phyloP scores from a whole-genome alignment of 2,888 invertebrate genomes.

The Venusia cambrica region DNA sequence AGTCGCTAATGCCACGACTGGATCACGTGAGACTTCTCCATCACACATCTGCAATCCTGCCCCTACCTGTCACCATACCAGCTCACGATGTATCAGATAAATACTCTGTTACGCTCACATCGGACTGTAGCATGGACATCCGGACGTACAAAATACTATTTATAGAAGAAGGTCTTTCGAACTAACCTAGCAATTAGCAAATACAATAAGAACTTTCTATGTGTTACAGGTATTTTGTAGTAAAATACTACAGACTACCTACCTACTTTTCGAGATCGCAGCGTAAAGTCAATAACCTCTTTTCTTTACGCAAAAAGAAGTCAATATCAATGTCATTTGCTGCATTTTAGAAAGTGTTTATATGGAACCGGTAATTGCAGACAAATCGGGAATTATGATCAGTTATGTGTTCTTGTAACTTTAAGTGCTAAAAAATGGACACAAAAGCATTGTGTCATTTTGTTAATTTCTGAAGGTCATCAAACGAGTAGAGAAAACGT shows the following conservation, averaged over 20 bases:
- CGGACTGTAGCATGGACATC: conserved; percentile 70
- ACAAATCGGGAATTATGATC: too few relatives aligned
- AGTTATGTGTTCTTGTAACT: too few relatives aligned
- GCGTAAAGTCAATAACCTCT: conserved; percentile 19
- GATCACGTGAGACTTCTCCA: conserved; percentile 51
- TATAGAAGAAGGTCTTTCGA: conserved; percentile 38
- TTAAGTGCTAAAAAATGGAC: too few relatives aligned
- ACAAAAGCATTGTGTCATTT: too few relatives aligned
- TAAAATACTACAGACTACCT: too few relatives aligned
- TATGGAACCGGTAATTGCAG: too few relatives aligned
- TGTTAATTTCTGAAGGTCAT: too few relatives aligned
- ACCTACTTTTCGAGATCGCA: too few relatives aligned
- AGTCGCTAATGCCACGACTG: conserved; percentile 44
- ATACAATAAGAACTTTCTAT: too few relatives aligned
- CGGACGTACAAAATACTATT: conserved; percentile 64
- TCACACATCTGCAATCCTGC: conserved; percentile 48
- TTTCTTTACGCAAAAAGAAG: conserved; percentile 3
- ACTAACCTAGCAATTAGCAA: too few relatives aligned
- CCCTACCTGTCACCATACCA: conserved; percentile 55
- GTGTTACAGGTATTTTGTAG: too few relatives aligned
- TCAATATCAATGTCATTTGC: conserved; percentile 7
- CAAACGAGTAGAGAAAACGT: too few relatives aligned
- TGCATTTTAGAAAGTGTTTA: conserved; percentile 9
- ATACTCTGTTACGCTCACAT: conserved; percentile 60
- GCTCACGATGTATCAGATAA: conserved; percentile 51